Conservation (phyloP, 1,140 invertebrate species). For the Lethocerus indicus region DNA sequence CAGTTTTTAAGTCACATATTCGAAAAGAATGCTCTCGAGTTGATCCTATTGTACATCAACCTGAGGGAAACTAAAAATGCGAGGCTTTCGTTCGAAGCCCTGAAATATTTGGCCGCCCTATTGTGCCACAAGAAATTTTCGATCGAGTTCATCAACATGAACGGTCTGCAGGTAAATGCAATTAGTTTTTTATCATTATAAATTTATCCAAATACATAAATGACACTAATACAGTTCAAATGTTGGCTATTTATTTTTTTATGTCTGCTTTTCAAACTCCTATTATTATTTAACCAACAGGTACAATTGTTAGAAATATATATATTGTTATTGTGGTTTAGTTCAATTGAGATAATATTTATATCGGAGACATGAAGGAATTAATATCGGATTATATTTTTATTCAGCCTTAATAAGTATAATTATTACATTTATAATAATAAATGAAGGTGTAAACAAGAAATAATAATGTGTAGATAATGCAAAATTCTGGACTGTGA, state of each 20-base stretch:
- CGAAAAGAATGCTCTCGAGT: slow-evolving; percentile 73
- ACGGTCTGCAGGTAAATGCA: slow-evolving; percentile 51
- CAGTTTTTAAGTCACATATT: slow-evolving; percentile 79
- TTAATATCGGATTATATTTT: too few species aligned
- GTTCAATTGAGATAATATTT: too few species aligned
- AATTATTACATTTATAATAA: too few species aligned
- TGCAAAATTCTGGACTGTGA: too few species aligned
- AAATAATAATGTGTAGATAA: too few species aligned
- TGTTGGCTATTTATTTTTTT: not conserved
- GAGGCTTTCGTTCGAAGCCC: slow-evolving; percentile 82
- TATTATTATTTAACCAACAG: too few species aligned
- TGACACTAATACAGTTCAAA: not conserved
- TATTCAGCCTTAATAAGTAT: too few species aligned
- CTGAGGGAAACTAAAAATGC: slow-evolving; percentile 76
- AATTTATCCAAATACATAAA: not conserved
- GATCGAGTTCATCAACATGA: slow-evolving; percentile 77
- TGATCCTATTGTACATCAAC: slow-evolving; percentile 84
- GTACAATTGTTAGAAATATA: too few species aligned
- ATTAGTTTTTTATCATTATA: not conserved
- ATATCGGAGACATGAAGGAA: too few species aligned
- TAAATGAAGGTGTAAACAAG: too few species aligned
- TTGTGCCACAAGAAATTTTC: slow-evolving; percentile 96
- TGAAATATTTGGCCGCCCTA: slow-evolving; percentile 82
- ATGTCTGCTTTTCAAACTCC: too few species aligned
- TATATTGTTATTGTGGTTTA: too few species aligned